These are phyloP conservation scores for Panthera leo DNA, from an alignment of 2,113 vertebrate genomes.

Conservation along the genomic window DNA sequence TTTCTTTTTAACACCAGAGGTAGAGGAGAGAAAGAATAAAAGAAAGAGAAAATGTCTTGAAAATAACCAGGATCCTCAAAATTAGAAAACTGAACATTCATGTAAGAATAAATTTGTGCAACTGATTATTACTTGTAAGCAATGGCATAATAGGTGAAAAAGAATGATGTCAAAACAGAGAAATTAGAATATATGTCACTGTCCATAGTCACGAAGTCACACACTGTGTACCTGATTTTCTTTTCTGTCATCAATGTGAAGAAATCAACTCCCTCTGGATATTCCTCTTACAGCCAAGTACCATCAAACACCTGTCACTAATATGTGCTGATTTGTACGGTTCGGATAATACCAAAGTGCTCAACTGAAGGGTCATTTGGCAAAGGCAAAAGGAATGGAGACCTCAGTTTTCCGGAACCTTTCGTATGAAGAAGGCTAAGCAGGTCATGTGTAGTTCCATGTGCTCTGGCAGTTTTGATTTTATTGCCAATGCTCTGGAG, in stretches of 20 bases:
- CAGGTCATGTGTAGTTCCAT: not conserved
- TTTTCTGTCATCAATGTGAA: not conserved
- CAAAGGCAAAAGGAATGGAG: not conserved
- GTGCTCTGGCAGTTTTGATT: not conserved
- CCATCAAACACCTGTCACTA: not conserved
- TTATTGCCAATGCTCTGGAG: no score
- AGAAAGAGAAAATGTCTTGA: not conserved
- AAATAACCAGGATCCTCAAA: not conserved
- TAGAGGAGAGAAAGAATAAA: not conserved
- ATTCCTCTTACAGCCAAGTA: not conserved
- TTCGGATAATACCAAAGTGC: not conserved
- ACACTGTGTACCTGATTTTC: not conserved
- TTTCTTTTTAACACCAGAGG: not conserved
- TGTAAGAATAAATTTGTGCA: not conserved
- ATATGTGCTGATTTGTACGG: not conserved
- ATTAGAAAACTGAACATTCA: not conserved
- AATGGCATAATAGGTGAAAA: not conserved
- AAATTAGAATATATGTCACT: not conserved
- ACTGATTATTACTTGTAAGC: not conserved
- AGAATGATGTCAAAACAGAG: not conserved
- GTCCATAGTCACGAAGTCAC: not conserved
- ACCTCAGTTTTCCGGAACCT: not conserved
- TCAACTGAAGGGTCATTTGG: not conserved
- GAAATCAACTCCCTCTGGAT: not conserved
- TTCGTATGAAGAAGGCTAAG: not conserved